Conservation (phyloP, 2,113 vertebrate genomes). For the Stomatorhinus ivindoensis region DNA sequence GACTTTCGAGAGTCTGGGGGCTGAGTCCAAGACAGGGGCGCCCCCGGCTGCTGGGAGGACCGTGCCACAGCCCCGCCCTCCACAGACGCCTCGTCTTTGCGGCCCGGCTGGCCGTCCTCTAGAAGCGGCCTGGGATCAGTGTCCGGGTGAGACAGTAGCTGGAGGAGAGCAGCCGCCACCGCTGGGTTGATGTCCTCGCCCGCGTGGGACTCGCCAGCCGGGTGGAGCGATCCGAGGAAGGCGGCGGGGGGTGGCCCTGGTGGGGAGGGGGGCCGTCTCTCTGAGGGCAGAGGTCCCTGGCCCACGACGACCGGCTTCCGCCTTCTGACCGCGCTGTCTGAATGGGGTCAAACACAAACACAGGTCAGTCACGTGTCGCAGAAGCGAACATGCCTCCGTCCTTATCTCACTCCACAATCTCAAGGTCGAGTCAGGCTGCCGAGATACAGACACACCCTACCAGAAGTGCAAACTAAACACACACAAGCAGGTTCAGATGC, state of each 20-base stretch:
- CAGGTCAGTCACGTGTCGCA: not conserved
- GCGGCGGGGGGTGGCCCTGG: conserved; percentile 65
- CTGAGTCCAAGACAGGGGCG: conserved; percentile 57
- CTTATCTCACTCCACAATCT: not conserved
- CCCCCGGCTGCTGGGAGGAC: conserved; percentile 53
- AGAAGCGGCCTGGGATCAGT: conserved; percentile 48
- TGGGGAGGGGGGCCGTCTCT: conserved; percentile 82
- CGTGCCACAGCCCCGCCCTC: conserved; percentile 39
- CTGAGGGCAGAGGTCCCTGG: conserved; percentile 65
- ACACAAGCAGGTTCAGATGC: not conserved
- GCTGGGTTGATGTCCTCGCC: conserved; percentile 72
- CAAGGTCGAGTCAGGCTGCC: not conserved
- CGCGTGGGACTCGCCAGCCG: conserved; percentile 48
- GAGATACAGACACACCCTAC: not conserved
- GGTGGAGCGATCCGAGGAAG: conserved; percentile 60
- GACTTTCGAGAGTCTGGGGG: conserved; percentile 32
- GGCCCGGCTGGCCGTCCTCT: conserved; percentile 49
- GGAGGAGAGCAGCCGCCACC: conserved; percentile 81
- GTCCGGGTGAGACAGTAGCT: conserved; percentile 86
- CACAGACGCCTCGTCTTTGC: conserved; percentile 16
- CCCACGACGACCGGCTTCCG: conserved; percentile 31
- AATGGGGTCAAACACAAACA: conserved; percentile 19
- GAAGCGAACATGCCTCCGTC: not conserved
- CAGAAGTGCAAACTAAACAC: not conserved
- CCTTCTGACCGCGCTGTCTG: conserved; percentile 44